Base-by-base conservation (phyloP, 2,888 invertebrate genomes). In the Deilephila porcellus region DNA sequence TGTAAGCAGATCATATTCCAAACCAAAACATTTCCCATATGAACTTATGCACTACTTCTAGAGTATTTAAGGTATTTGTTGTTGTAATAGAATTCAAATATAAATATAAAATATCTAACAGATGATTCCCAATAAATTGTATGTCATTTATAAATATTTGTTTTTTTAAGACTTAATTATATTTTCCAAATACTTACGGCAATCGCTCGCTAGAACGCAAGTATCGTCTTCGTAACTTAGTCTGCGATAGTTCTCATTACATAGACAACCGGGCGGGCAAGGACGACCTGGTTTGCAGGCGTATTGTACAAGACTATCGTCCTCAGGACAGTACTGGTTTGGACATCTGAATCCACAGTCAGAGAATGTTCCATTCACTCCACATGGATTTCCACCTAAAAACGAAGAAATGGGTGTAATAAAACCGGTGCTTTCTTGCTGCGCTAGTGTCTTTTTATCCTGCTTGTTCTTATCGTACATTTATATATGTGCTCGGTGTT, bases 211-310 rank as follows among this genome's bases (percentile, higher is more conserved):
- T 3, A 86, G 73, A 5, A 88, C 80, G 77, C 89, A 90, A 14
- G 60, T 78, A 0, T 82, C 72, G 17, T 88, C 82, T 0, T 81
- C 73, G 19, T 73, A 64, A 73, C 81, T 86, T 73, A 76, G 77
- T 53, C 80, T 79, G 71, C 74, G 82, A 72, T 87, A 80, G 53
- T 83, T 81, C 0, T 75, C 74, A 60, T 84, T 83, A 76, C 89
- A 90, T 8, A 72, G 75, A 73, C 89, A 90, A 0, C 89, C 88
- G 45, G 86, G 81, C 0, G 83, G 83, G 45, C 89, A 89, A 0
- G 82, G 83, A 0, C 78, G 74, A 0, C 85, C 81, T 0, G 82
- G 83, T 5, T 77, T 80, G 63, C 88, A 89, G 0, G 83, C 82
- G 1, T 84, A 59, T 1, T 79, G 73, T 0, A 64, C 71, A 7